A percentile compares a stretch with the other conserved stretches of the same genome.
Evolutionary conservation across 2,113 vertebrate species (phyloP).

Genomic region (Lophius piscatorius): DNA sequence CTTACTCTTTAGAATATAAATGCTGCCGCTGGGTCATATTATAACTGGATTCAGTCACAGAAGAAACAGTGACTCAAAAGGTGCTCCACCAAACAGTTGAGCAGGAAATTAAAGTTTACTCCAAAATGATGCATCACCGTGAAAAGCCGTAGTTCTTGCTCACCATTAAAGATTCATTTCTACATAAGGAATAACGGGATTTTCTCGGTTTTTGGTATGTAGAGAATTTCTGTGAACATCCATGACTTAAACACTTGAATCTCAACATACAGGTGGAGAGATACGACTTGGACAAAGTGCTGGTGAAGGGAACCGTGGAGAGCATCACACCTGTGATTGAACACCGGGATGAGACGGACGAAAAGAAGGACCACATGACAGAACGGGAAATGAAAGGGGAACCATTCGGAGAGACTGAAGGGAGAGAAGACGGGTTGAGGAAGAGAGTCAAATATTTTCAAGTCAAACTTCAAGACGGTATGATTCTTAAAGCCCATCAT

Average conservation of each 20-base stretch:
- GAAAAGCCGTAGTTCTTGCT: no score
- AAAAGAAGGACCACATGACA: neutral
- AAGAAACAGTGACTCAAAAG: no score
- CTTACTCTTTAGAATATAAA: no score
- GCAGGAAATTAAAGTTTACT: no score
- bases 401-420: neutral
- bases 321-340: conserved; percentile 65
- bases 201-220: no score
- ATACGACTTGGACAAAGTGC: conserved; percentile 70
- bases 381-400: neutral
- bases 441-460: conserved; percentile 70
- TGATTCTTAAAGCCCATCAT: conserved; percentile 53
- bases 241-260: neutral
- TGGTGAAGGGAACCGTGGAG: conserved; percentile 77
- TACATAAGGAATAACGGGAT: no score
- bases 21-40: no score
- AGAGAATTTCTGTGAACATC: no score
- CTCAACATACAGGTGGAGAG: conserved; percentile 68
- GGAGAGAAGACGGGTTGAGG: neutral
- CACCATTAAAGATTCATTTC: no score
- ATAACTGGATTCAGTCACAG: no score
- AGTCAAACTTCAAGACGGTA: conserved; percentile 70
- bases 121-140: no score
- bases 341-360: conserved; percentile 1
- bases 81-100: no score